Base-by-base conservation (phyloP, 1,140 invertebrate species). In the Drosophila pandora region DNA sequence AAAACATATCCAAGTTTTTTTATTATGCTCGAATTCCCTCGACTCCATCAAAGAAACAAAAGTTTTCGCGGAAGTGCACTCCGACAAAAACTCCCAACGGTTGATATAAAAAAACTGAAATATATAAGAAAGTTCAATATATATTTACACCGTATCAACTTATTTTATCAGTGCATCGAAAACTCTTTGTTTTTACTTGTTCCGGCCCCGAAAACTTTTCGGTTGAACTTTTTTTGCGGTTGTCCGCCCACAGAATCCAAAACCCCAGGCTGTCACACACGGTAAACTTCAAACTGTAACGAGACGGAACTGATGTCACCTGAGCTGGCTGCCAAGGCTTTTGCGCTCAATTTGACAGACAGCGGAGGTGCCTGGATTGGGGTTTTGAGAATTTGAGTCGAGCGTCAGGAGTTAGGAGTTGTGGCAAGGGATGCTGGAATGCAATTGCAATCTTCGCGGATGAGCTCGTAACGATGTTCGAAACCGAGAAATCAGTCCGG, bases 241-340 rank as follows among this genome's bases (percentile, higher is more conserved):
- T 12, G 28, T 23, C 59, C 59, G 47, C 54, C 76, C 63, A 60
- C 76, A 64, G 53, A 72, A 71, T 10, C 57, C 69, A 43, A 62
- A 67, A 21, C 47, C 41, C 67, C 37, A 55, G 76, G 60, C 74
- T 85, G 82, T 87, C 83, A 82, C 75, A 78, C 74, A 62, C 82
- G 74, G 75, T 85, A 85, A 85, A 85, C 78, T 87, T 87, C 82
- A 85, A 87, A 87, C 82, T 84, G 80, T 84, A 83, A 79, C 80
- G 80, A 83, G 65, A 63, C 80, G 80, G 80, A 83, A 83, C 80
- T 87, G 78, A 87, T 87, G 83, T 59, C 78, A 87, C 78, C 82
- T 85, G 77, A 77, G 75, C 50, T 63, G 57, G 61, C 62, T 84
- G 78, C 71, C 70, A 43, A 68, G 79, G 82, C 71, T 88, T 87